Evolutionary conservation across 2,888 invertebrate species (phyloP).

Genomic region (Amphipoea oculea): DNA sequence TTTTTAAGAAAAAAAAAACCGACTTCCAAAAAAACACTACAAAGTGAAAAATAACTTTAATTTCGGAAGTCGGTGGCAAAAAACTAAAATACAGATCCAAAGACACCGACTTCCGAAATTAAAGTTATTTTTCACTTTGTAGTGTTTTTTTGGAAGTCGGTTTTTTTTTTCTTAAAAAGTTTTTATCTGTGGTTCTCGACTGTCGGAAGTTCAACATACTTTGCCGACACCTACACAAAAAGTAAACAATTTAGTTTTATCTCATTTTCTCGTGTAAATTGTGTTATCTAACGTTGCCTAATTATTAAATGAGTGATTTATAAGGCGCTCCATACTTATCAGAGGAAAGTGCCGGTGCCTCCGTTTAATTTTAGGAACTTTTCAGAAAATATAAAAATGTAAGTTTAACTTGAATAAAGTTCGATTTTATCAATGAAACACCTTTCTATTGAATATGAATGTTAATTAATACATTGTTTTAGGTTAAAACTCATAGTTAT

Average conservation of each 20-base stretch:
- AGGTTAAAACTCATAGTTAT: constrained; percentile 78
- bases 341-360: constrained; percentile 12
- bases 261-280: constrained; percentile 63
- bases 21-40: no score
- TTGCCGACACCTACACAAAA: constrained; percentile 76
- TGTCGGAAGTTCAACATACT: constrained; percentile 44
- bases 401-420: constrained; percentile 45
- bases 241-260: constrained; percentile 75
- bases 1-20: no score
- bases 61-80: no score
- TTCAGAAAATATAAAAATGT: constrained; percentile 54
- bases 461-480: constrained; percentile 56
- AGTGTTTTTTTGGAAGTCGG: no score
- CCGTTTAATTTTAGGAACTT: not conserved
- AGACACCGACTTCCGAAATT: no score
- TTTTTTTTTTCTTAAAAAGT: no score
- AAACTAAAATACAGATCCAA: no score
- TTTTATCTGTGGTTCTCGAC: not conserved
- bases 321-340: constrained; percentile 9
- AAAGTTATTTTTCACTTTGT: no score
- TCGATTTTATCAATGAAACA: constrained; percentile 13
- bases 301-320: constrained; percentile 50
- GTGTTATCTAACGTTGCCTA: constrained; percentile 63
- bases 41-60: no score
- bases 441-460: not conserved